phyloP scores from a whole-genome alignment of 2,888 invertebrate species.

The Euspilapteryx auroguttella region DNA sequence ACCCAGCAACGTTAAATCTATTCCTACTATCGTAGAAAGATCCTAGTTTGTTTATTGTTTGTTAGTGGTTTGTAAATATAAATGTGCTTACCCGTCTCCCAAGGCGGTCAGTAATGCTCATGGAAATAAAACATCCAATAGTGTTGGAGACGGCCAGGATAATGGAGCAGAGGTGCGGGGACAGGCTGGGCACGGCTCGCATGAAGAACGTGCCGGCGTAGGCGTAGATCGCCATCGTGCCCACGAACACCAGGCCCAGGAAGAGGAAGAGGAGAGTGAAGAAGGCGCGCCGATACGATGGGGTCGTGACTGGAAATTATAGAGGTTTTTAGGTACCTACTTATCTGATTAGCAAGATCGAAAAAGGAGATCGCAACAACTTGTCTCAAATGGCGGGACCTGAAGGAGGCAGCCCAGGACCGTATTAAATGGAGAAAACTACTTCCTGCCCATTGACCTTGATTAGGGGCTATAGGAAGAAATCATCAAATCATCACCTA shows the following conservation, averaged over 20 bases:
- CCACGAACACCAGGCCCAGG: constrained; percentile 15
- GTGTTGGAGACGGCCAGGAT: constrained; percentile 52
- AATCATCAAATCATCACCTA: no score
- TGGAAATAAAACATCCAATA: constrained; percentile 26
- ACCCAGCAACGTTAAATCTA: not conserved
- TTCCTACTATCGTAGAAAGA: not conserved
- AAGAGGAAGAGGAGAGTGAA: constrained; percentile 9
- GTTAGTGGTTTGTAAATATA: no score
- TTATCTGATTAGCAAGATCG: not conserved
- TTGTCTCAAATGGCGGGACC: no score
- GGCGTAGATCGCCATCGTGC: constrained; percentile 18
- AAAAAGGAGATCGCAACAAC: no score
- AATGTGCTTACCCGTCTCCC: constrained; percentile 42
- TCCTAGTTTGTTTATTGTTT: not conserved
- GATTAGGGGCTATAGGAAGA: no score
- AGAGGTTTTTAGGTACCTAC: not conserved
- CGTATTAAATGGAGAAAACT: no score
- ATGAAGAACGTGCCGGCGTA: constrained; percentile 42
- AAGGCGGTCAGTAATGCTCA: constrained; percentile 41
- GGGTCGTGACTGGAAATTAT: constrained; percentile 21
- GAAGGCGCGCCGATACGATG: constrained; percentile 22
- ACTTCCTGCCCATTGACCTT: no score
- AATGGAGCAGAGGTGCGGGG: constrained; percentile 47
- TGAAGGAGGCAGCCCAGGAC: no score
- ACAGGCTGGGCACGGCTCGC: constrained; percentile 34